A percentile compares a stretch with the other conserved stretches of the same genome.
These are phyloP conservation scores for Darevskia nairensis DNA, from an alignment of 2,797 vertebrate genomes.

Conservation along the genomic window DNA sequence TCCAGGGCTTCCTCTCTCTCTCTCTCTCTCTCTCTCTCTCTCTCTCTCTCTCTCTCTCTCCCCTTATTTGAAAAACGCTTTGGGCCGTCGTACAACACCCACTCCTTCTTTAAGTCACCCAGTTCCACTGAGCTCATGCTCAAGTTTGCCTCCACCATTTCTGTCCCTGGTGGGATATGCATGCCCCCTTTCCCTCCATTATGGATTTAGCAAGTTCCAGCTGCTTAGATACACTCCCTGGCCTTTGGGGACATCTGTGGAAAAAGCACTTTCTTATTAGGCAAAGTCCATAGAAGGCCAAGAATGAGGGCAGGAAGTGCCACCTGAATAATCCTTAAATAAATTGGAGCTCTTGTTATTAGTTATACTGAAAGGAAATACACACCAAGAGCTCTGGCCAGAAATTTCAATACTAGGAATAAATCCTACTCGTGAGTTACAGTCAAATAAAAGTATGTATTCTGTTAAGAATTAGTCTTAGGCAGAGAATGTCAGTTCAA, in stretches of 20 bases:
- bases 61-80: neutral
- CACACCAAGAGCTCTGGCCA: too few species aligned
- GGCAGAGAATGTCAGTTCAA: too few species aligned
- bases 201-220: neutral
- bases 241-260: neutral
- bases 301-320: neutral
- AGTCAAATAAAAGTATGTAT: too few species aligned
- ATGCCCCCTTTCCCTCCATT: neutral
- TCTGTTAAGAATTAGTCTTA: too few species aligned
- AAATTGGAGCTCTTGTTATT: too few species aligned
- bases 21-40: rapidly evolving
- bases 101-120: neutral
- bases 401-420: too few species aligned
- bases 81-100: neutral
- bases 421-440: too few species aligned
- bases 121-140: neutral
- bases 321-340: neutral
- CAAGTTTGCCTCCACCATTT: neutral
- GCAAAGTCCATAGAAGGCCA: neutral
- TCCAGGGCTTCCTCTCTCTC: too few species aligned
- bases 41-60: too few species aligned
- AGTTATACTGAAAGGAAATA: too few species aligned
- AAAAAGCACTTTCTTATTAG: neutral
- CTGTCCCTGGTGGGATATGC: neutral
- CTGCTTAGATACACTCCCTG: too few species aligned